Conservation (phyloP, 2,797 vertebrate genomes). For the Corythornis leucogaster region DNA sequence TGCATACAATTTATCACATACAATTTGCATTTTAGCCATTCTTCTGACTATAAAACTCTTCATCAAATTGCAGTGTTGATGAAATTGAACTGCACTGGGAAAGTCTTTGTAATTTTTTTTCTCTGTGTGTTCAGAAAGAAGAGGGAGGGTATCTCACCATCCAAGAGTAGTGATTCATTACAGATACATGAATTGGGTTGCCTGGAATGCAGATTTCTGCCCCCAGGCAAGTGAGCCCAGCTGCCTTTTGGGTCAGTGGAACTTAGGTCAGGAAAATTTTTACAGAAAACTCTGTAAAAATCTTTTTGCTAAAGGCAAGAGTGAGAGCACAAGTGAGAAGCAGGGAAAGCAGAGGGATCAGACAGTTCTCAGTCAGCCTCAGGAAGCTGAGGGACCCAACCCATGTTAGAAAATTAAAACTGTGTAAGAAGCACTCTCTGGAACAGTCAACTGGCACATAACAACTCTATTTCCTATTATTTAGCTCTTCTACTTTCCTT, state of each 20-base stretch:
- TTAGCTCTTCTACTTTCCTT: background rate
- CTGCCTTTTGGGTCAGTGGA: background rate
- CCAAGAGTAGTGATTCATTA: background rate
- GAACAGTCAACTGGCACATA: background rate
- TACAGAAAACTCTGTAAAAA: background rate
- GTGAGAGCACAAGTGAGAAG: rapidly evolving
- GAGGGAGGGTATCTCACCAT: background rate
- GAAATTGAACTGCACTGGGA: background rate
- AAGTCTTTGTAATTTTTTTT: background rate
- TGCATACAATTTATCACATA: background rate
- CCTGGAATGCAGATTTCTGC: background rate
- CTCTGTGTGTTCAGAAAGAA: background rate
- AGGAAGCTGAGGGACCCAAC: background rate
- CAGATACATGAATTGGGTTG: background rate
- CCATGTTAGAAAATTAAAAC: background rate
- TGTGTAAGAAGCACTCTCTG: background rate
- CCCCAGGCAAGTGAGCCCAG: background rate
- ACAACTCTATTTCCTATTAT: background rate
- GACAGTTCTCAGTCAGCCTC: background rate
- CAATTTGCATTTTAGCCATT: background rate
- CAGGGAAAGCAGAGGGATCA: background rate
- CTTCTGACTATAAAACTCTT: background rate
- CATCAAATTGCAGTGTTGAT: background rate
- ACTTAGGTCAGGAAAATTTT: background rate
- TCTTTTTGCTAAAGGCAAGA: background rate